Evolutionary conservation across 2,113 vertebrate genomes (phyloP).

Genomic region (Nesospiza acunhae): DNA sequence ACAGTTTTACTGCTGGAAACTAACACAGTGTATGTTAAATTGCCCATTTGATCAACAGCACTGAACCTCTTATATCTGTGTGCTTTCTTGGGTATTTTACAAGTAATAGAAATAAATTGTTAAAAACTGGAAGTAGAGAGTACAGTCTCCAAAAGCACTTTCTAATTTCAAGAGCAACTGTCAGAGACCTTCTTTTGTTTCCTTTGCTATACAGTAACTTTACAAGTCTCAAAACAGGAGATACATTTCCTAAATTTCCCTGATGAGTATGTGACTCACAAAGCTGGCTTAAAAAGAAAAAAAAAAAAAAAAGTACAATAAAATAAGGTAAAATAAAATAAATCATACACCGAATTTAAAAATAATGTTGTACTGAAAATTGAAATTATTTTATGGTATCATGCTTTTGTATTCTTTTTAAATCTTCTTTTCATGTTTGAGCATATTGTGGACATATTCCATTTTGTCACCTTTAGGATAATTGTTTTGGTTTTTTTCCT

Average conservation of each 20-base stretch:
- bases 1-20: background rate
- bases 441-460: background rate
- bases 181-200: background rate
- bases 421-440: background rate
- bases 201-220: background rate
- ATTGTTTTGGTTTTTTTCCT: background rate
- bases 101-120: background rate
- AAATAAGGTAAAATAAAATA: background rate
- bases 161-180: background rate
- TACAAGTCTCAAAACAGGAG: background rate
- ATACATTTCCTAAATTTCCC: background rate
- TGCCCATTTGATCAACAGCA: background rate
- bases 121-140: background rate
- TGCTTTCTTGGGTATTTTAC: background rate
- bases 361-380: background rate
- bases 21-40: background rate
- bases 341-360: background rate
- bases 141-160: background rate
- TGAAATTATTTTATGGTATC: background rate
- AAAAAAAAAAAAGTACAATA: background rate
- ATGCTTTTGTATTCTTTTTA: background rate
- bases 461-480: background rate
- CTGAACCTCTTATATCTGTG: background rate
- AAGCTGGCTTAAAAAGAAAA: background rate
- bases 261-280: background rate